phyloP scores from a whole-genome alignment of 2,888 invertebrate species.

The Melanophora roralis region DNA sequence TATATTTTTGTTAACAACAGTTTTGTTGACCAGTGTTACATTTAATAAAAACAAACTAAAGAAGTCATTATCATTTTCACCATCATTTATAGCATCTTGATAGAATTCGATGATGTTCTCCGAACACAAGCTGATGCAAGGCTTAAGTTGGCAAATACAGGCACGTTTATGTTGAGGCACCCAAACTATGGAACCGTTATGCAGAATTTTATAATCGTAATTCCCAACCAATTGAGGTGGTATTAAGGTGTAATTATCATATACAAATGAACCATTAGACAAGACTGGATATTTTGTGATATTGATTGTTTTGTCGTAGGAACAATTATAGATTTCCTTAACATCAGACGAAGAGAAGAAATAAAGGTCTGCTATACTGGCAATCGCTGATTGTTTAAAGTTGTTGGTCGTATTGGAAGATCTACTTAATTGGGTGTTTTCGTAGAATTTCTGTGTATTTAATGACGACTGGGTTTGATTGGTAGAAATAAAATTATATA shows the following conservation, averaged over 20 bases:
- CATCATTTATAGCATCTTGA: background rate
- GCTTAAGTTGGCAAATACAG: slow-evolving; percentile 14
- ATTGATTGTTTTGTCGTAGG: slow-evolving; percentile 26
- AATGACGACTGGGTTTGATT: too few species aligned
- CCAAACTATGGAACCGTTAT: background rate
- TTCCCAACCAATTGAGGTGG: background rate
- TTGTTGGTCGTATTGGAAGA: too few species aligned
- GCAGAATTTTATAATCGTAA: slow-evolving; percentile 31
- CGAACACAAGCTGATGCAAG: slow-evolving; percentile 18
- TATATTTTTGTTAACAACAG: slow-evolving; percentile 5
- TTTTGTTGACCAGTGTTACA: background rate
- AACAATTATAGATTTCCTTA: slow-evolving; percentile 5
- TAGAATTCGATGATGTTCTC: background rate
- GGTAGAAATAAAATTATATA: too few species aligned
- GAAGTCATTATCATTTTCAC: background rate
- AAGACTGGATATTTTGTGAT: background rate
- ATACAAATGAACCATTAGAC: slow-evolving; percentile 13
- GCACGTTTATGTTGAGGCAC: slow-evolving; percentile 13
- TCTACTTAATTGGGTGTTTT: too few species aligned
- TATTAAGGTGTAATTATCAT: background rate
- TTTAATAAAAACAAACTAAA: background rate
- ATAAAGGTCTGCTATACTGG: background rate
- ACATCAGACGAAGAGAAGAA: background rate
- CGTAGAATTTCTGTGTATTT: too few species aligned
- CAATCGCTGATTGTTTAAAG: background rate